Evolutionary conservation across 1,140 invertebrate species (phyloP), one percentile per base, ranked within the genome.

Genomic region (Drosophila nasuta): DNA sequence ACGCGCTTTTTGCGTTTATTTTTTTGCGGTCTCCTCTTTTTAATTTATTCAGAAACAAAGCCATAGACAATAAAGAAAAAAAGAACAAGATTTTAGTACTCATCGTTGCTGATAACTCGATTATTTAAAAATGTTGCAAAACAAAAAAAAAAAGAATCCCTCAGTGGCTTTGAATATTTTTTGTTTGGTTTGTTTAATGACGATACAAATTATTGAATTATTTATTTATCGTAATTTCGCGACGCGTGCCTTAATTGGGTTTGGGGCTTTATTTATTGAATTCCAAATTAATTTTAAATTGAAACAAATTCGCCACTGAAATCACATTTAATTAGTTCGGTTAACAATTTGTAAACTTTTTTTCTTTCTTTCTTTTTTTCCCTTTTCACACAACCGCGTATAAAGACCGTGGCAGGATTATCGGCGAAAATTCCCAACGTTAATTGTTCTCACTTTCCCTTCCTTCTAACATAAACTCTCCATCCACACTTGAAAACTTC

Each of bases 301-400:
- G 57, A 75, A 75, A 66, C 59, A 77, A 77, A 80, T 78, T 70
- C 57, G 65, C 78, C 66, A 75, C 78, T 78, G 75, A 78, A 80
- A 80, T 80, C 78, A 80, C 78, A 78, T 67, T 80, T 80, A 80
- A 80, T 78, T 80, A 80, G 78, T 80, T 80, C 15, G 65, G 70
- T 78, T 78, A 75, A 58, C 57, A 66, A 69, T 54, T 74, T 57
- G 43, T 17, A 43, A 59, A 35, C 33, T 70, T 65, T 76, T 65
- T 17, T 45, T n/a, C n/a, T n/a, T 46, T 25, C 11, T 69, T 60
- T 62, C 20, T 4, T 33, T 5, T 71, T 58, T 54, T 52, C 6
- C 1, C 5, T 38, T 25, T 51, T 35, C n/a, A 13, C 52, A 13
- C 38, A 58, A 58, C 6, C 8, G 38, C 6, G 17, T 15, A 49